A percentile compares a stretch with the other conserved stretches of the same genome.
Conservation (phyloP, 2,888 invertebrate genomes). For the Pristionchus fissidentatus region DNA sequence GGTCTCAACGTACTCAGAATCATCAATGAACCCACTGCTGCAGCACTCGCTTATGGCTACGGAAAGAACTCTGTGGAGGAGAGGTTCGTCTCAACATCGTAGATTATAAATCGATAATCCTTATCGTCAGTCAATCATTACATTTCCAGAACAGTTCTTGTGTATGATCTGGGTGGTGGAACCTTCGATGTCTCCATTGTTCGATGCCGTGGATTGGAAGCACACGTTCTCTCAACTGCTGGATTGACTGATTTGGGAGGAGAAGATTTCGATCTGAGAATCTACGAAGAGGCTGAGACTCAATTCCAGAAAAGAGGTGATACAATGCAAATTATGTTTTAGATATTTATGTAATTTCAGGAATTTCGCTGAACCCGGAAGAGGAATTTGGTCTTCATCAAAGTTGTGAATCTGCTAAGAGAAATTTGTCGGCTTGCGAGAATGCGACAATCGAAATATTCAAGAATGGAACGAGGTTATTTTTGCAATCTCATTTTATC, state of each 20-base stretch:
- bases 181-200: constrained; percentile 47
- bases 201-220: not conserved
- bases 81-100: not conserved
- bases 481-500: not conserved
- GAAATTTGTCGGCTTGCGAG: not conserved
- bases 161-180: constrained; percentile 43
- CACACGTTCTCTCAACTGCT: constrained; percentile 4
- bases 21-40: constrained; percentile 13
- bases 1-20: not conserved
- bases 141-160: constrained; percentile 22
- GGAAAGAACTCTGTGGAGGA: not conserved
- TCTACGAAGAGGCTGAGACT: not conserved
- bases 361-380: not conserved
- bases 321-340: not conserved
- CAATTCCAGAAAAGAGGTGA: not conserved
- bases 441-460: not conserved
- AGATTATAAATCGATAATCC: no score
- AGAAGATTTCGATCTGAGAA: constrained; percentile 33
- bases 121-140: not conserved
- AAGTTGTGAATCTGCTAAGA: not conserved
- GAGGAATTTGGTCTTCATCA: not conserved
- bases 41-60: not conserved
- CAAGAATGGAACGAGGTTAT: constrained; percentile 8
- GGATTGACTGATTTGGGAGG: constrained; percentile 49
- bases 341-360: not conserved